These are phyloP conservation scores for Eulemur macaco DNA, from an alignment of 2,113 vertebrate species.

Conservation along the genomic window DNA sequence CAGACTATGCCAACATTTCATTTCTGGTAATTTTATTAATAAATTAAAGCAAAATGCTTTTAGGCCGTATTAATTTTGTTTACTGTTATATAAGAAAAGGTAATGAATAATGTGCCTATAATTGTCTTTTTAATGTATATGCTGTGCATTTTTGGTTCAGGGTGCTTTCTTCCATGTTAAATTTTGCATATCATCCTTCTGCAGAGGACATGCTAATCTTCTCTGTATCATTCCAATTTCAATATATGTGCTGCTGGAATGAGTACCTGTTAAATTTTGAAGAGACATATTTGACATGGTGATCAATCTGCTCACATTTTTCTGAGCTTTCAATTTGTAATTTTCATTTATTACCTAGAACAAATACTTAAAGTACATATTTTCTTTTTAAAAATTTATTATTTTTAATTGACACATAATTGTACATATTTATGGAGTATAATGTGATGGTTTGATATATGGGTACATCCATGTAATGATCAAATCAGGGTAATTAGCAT, in stretches of 20 bases:
- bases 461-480: not conserved
- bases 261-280: not conserved
- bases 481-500: not conserved
- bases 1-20: not conserved
- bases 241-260: not conserved
- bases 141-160: not conserved
- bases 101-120: not conserved
- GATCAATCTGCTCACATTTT: not conserved
- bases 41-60: constrained; percentile 37
- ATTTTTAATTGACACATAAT: not conserved
- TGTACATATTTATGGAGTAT: not conserved
- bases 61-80: constrained; percentile 46
- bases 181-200: not conserved
- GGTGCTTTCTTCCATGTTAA: not conserved
- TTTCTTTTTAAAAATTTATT: not conserved
- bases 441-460: not conserved
- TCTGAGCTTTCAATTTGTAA: constrained; percentile 15
- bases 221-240: not conserved
- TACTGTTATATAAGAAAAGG: not conserved
- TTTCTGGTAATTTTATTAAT: constrained; percentile 27
- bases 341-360: not conserved
- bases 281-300: not conserved
- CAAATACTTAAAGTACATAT: not conserved
- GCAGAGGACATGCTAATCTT: not conserved
- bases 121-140: not conserved